A percentile compares a stretch with the other conserved stretches of the same genome.
phyloP scores from a whole-genome alignment of 2,113 vertebrate species.

The Archilochus colubris region DNA sequence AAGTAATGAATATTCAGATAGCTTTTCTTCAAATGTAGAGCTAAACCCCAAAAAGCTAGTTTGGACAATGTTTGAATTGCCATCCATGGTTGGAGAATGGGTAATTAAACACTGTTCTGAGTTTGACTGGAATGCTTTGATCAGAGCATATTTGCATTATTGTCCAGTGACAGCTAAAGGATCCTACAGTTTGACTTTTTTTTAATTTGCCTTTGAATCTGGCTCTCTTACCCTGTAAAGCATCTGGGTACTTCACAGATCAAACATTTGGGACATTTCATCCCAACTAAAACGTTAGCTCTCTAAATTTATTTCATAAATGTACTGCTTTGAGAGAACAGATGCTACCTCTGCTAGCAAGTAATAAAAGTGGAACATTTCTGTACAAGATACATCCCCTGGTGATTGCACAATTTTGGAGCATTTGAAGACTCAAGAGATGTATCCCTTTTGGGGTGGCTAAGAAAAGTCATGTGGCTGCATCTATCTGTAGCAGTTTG shows the following conservation, averaged over 20 bases:
- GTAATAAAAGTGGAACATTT: background rate
- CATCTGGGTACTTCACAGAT: background rate
- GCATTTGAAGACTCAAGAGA: background rate
- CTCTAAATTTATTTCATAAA: background rate
- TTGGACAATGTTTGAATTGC: background rate
- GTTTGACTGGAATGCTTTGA: background rate
- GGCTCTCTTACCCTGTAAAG: background rate
- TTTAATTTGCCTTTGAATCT: background rate
- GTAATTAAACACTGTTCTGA: background rate
- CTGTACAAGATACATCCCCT: background rate
- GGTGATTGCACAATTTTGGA: background rate
- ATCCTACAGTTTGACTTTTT: background rate
- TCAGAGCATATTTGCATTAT: background rate
- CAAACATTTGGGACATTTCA: background rate
- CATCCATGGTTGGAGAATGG: background rate
- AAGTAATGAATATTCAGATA: background rate
- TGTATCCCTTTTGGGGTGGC: background rate
- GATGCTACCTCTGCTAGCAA: background rate
- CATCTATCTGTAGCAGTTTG: background rate
- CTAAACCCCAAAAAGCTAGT: background rate
- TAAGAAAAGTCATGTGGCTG: background rate
- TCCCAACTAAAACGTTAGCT: background rate
- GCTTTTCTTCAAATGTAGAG: background rate
- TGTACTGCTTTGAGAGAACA: background rate
- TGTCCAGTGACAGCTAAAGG: background rate